Evolutionary conservation across 2,113 vertebrate species (phyloP), one percentile per base, ranked within the genome.

Genomic region (Syrmaticus mikado): DNA sequence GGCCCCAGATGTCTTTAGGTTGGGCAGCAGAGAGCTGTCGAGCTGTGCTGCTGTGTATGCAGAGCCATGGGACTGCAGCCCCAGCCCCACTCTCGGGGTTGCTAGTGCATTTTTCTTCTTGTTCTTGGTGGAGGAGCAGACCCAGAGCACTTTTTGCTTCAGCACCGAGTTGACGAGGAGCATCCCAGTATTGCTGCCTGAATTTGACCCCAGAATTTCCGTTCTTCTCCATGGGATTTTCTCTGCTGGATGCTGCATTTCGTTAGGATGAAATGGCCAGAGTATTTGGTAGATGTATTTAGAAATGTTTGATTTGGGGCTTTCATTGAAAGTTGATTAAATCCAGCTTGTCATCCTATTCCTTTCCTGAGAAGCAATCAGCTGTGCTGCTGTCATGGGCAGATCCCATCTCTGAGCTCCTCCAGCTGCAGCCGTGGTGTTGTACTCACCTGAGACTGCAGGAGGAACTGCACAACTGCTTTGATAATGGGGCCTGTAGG

Each of bases 291-390:
- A 68, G 48, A 50, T 13, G 21, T 24, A 48, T 46, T 79, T 82
- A 45, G 7, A 75, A 73, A 67, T 53, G 46, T 84, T 84, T 72
- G 57, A 46, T 82, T 92, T 90, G 72, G 90, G 13, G 6, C 67
- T 94, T 90, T 87, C 70, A 38, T 48, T 70, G 66, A 38, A 89
- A 73, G 40, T 67, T 86, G 86, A 75, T 86, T 87, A 76, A 92
- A 65, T 84, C 74, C 45, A 84, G 73, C 36, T 85, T 73, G 40
- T 85, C 75, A 48, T 53, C 20, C 25, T 15, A 13, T 27, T 76
- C 36, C 40, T 62, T 60, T 84, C 78, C 68, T 0, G 0, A 61
- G 86, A 82, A 79, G 30, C 66, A 90, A 52, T 83, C 76, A 61
- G 36, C 21, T 72, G n/a, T 8, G 7, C 10, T 71, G 24, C 60